phyloP scores from a whole-genome alignment of 2,888 invertebrate species.

The Cyclophora punctaria region DNA sequence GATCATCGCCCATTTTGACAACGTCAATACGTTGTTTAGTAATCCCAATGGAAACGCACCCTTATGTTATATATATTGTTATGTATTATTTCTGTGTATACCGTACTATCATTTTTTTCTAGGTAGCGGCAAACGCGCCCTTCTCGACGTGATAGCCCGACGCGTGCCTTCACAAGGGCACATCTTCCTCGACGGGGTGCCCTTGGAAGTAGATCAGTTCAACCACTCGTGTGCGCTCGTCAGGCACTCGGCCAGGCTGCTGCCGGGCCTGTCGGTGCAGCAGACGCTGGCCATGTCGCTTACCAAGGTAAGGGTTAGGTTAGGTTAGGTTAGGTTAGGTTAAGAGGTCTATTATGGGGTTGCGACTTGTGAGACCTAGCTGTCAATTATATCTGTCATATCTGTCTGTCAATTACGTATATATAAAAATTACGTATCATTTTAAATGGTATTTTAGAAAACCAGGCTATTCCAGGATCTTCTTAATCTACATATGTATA shows the following conservation, averaged over 20 bases:
- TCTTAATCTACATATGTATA: too few species aligned
- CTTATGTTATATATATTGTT: background rate
- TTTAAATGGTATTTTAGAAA: too few species aligned
- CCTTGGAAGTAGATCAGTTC: constrained; percentile 86
- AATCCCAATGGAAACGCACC: too few species aligned
- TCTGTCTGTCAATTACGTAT: too few species aligned
- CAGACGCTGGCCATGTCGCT: constrained; percentile 89
- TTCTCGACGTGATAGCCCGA: constrained; percentile 92
- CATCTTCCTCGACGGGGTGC: constrained; percentile 90
- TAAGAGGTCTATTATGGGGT: too few species aligned
- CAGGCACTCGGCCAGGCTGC: constrained; percentile 87
- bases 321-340: too few species aligned
- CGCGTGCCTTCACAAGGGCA: constrained; percentile 90
- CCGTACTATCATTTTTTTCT: constrained; percentile 1
- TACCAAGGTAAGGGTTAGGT: constrained; percentile 77
- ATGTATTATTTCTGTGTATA: background rate
- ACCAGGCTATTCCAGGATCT: too few species aligned
- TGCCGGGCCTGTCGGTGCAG: constrained; percentile 90
- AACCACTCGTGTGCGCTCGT: constrained; percentile 92
- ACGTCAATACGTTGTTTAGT: too few species aligned
- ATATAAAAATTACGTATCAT: too few species aligned
- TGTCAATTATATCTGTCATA: too few species aligned
- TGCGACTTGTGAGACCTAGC: background rate
- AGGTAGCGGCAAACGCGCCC: constrained; percentile 96
- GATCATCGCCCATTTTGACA: too few species aligned